Base-by-base conservation (phyloP, 2,888 invertebrate genomes). In the Melangyna quadrimaculata region DNA sequence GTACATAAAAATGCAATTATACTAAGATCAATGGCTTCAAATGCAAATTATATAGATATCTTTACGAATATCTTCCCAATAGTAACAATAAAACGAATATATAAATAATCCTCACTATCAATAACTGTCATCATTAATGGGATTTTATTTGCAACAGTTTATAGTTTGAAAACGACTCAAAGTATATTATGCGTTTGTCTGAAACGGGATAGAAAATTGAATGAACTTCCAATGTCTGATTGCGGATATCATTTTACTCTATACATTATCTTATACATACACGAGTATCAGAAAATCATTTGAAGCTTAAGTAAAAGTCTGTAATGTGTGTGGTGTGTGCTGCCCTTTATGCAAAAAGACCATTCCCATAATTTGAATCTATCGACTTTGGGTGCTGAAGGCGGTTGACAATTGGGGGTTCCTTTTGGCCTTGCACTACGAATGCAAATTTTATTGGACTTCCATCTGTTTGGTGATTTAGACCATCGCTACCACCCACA, bases 371-470 rank as follows among this genome's bases (percentile, higher is more conserved):
- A 29, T 55, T 17, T 37, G 35, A 57, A 19, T 19, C n/a, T 35
- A 35, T 57, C 12, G 32, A 35, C 19, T 57, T 59, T 19, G 12
- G 9, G 17, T 9, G 24, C 37, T 61, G 5, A 32, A 24, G 71
- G 40, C 35, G 27, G 32, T 29, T 69, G 12, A 22, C 32, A 40
- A 4, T 17, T 43, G 40, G 12, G 45, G 24, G 55, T 48, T 37
- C 24, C 22, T 51, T 55, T 65, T 79, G 55, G 61, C 63, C 70
- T 80, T 73, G 53, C 45, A 22, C n/a, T n/a, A n/a, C 17, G 67
- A 32, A 70, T 80, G 80, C 63, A 48, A 80, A 80, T 80, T 74
- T 75, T 55, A 70, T 70, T 40, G 35, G 61, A 70, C 29, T 55
- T 55, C 37, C 75, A 70, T 75, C 70, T 73, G 74, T 74, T 69